These are phyloP conservation scores for Hippopotamyrus pictus DNA, from an alignment of 2,797 vertebrate genomes.

Conservation along the genomic window DNA sequence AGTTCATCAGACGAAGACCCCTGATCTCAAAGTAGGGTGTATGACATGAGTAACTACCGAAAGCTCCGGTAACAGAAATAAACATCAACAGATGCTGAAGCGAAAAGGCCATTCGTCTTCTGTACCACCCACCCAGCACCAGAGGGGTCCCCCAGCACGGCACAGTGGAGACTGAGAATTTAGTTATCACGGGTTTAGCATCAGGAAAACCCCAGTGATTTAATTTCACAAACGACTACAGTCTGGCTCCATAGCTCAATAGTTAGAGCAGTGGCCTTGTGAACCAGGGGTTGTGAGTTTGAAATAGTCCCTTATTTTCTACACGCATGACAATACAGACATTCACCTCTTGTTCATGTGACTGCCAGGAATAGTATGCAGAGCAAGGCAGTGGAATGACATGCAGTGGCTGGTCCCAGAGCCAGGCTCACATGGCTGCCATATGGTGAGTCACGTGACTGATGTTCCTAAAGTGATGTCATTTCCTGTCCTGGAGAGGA, in stretches of 20 bases:
- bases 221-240: neutral
- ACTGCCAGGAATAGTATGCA: neutral
- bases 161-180: neutral
- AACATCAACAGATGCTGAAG: neutral
- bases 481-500: neutral
- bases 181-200: neutral
- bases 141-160: neutral
- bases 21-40: neutral
- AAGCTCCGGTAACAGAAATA: neutral
- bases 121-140: neutral
- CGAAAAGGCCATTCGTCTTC: neutral
- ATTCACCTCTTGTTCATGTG: neutral
- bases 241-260: neutral
- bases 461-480: neutral
- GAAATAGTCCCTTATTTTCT: neutral
- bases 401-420: neutral
- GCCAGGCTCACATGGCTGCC: neutral
- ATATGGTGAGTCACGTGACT: neutral
- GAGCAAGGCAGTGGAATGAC: neutral
- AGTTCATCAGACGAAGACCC: neutral
- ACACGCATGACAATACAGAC: neutral
- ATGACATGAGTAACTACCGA: neutral
- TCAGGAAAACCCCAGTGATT: neutral
- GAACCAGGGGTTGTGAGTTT: neutral
- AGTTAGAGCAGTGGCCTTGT: neutral